These are phyloP conservation scores for Cantharis rustica DNA, from an alignment of 2,888 invertebrate genomes.

Conservation along the genomic window DNA sequence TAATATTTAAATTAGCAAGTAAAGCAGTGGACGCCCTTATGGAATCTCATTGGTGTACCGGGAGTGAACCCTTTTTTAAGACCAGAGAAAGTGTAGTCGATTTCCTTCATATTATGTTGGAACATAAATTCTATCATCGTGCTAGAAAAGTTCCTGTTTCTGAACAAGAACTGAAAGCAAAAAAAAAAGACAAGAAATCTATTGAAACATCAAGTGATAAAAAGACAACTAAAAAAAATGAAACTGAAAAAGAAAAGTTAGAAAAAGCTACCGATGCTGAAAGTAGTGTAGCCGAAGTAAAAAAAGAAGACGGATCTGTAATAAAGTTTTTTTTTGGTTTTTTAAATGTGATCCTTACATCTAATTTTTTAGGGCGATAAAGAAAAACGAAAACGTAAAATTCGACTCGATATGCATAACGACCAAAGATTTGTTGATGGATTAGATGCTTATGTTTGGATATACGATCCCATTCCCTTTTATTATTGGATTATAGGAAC, in stretches of 20 bases:
- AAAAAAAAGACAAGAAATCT: conserved; percentile 61
- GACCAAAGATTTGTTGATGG: conserved; percentile 94
- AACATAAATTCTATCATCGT: conserved; percentile 94
- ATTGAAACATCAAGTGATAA: conserved; percentile 53
- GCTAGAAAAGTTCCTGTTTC: conserved; percentile 85
- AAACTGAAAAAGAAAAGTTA: conserved; percentile 54
- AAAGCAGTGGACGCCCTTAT: conserved; percentile 92
- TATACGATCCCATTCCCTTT: conserved; percentile 94
- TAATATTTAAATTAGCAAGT: conserved; percentile 59
- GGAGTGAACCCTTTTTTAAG: conserved; percentile 77
- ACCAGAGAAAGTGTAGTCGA: conserved; percentile 79
- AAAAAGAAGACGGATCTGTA: conserved; percentile 49
- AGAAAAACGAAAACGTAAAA: conserved; percentile 82
- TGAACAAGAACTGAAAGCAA: conserved; percentile 68
- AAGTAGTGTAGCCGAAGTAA: conserved; percentile 61
- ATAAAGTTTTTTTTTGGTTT: conserved; percentile 2
- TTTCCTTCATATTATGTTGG: conserved; percentile 82
- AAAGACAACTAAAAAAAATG: conserved; percentile 56
- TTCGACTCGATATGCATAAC: conserved; percentile 96
- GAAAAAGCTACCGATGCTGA: conserved; percentile 58
- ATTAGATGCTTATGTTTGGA: conserved; percentile 96
- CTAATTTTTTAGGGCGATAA: conserved; percentile 56
- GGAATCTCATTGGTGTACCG: conserved; percentile 87
- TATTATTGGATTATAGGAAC: conserved; percentile 95
- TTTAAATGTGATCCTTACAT: neutral